Percentiles rank a stretch among this genome's conserved stretches.
phyloP scores from a whole-genome alignment of 2,113 vertebrate species.

The Psilopogon haemacephalus region DNA sequence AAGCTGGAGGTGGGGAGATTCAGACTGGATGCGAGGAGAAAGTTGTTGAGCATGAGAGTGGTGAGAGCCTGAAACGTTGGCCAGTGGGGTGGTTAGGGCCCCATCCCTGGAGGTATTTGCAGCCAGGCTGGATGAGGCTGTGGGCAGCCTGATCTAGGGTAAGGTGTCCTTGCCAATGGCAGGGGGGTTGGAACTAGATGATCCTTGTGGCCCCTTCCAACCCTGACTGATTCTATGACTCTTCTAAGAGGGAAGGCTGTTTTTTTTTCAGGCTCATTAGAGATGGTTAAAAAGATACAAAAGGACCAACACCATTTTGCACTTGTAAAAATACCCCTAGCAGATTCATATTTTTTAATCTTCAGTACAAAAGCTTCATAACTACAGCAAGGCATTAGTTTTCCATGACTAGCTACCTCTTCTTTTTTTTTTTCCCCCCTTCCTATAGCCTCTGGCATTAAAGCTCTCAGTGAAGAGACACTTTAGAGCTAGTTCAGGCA shows the following conservation, averaged over 20 bases:
- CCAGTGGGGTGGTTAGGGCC: too few relatives aligned
- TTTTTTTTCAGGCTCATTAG: slow-evolving; percentile 35
- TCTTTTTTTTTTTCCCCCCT: neutral
- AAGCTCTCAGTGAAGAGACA: slow-evolving; percentile 56
- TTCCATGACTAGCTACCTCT: slow-evolving; percentile 21
- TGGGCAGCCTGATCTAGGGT: too few relatives aligned
- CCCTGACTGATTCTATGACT: too few relatives aligned
- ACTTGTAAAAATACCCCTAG: slow-evolving; percentile 59
- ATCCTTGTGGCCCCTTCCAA: too few relatives aligned
- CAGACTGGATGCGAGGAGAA: too few relatives aligned
- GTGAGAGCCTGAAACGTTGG: too few relatives aligned
- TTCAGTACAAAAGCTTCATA: slow-evolving; percentile 40
- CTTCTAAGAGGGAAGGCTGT: slow-evolving; percentile 5
- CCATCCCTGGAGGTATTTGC: too few relatives aligned
- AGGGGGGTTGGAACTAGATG: too few relatives aligned
- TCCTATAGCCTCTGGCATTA: slow-evolving; percentile 63
- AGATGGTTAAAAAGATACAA: slow-evolving; percentile 44
- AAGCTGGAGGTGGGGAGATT: too few relatives aligned
- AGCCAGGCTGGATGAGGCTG: too few relatives aligned
- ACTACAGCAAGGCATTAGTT: slow-evolving; percentile 47
- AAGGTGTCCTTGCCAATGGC: too few relatives aligned
- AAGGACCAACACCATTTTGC: slow-evolving; percentile 52
- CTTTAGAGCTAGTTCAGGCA: slow-evolving; percentile 59
- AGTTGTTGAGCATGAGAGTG: too few relatives aligned
- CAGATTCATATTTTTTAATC: slow-evolving; percentile 62